A percentile compares a stretch with the other conserved stretches of the same genome.
phyloP scores from a whole-genome alignment of 2,888 invertebrate species.

The Agapostemon virescens region DNA sequence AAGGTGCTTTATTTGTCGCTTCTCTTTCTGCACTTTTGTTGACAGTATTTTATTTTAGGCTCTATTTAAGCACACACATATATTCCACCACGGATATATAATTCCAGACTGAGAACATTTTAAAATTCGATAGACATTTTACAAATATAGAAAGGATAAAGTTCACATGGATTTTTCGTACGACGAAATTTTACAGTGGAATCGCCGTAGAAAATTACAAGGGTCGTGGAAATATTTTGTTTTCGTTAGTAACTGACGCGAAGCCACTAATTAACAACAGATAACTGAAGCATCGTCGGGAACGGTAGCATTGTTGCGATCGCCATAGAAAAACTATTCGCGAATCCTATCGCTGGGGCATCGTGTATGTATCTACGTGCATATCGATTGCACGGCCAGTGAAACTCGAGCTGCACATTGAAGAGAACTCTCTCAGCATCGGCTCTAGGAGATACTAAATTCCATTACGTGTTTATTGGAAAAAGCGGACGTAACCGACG shows the following conservation, averaged over 20 bases:
- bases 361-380: not conserved
- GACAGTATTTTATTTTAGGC: too few species aligned
- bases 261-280: not conserved
- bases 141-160: too few species aligned
- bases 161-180: too few species aligned
- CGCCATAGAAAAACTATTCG: not conserved
- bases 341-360: not conserved
- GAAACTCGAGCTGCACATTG: conserved; percentile 47
- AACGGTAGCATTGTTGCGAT: not conserved
- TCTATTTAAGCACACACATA: too few species aligned
- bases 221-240: not conserved
- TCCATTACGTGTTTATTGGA: conserved; percentile 64
- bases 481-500: conserved; percentile 18
- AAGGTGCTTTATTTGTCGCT: too few species aligned
- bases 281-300: not conserved
- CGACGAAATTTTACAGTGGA: too few species aligned
- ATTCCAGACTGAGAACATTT: too few species aligned
- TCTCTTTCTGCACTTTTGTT: too few species aligned
- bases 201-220: too few species aligned
- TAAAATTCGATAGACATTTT: not conserved
- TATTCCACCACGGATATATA: too few species aligned
- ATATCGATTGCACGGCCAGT: conserved; percentile 44
- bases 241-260: not conserved
- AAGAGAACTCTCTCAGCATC: conserved; percentile 31
- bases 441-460: conserved; percentile 49